phyloP scores from a whole-genome alignment of 2,888 invertebrate species.

The Scaptomyza caliginosa region DNA sequence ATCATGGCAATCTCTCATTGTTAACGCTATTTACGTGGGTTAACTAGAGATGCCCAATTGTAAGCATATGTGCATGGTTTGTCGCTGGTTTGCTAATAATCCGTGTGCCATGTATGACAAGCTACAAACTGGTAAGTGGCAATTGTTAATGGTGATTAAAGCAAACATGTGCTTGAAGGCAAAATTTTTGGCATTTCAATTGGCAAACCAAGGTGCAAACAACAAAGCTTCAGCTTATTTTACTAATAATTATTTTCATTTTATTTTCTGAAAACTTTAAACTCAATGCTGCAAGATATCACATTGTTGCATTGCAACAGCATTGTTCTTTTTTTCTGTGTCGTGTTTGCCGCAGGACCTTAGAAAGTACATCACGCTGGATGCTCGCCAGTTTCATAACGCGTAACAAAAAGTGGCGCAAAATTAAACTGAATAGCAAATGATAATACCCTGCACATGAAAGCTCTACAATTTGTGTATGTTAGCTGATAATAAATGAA shows the following conservation, averaged over 20 bases:
- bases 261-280: slow-evolving; percentile 9
- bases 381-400: slow-evolving; percentile 48
- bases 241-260: neutral
- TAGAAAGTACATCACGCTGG: slow-evolving; percentile 46
- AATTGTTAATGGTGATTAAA: neutral
- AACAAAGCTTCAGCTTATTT: too few species aligned
- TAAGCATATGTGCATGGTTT: neutral
- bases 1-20: slow-evolving; percentile 31
- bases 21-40: slow-evolving; percentile 49
- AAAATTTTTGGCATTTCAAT: neutral
- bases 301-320: slow-evolving; percentile 21
- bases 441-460: slow-evolving; percentile 24
- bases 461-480: too few species aligned
- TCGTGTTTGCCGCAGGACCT: slow-evolving; percentile 28
- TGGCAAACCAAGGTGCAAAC: neutral
- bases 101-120: neutral
- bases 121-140: neutral
- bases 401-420: slow-evolving; percentile 26
- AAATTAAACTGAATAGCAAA: neutral
- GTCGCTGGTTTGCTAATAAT: slow-evolving; percentile 8
- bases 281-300: slow-evolving; percentile 29
- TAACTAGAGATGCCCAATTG: slow-evolving; percentile 52
- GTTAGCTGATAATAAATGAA: neutral
- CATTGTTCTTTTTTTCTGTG: slow-evolving; percentile 38
- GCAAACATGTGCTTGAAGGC: neutral